These are phyloP conservation scores for Axea sp. DNA, from an alignment of 2,888 invertebrate species.

Conservation along the genomic window DNA sequence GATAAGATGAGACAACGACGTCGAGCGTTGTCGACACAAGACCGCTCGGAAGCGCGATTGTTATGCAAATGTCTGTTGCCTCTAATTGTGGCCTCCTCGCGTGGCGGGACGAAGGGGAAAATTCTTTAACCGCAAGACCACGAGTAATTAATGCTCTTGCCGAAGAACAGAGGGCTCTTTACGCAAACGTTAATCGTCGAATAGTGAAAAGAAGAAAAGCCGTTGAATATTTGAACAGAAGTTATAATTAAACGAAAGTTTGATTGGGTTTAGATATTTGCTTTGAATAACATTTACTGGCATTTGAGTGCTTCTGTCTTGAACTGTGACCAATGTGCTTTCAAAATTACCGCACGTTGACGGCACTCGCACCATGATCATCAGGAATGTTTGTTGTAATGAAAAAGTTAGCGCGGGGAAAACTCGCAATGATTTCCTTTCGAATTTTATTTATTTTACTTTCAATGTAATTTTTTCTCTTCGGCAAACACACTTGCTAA, in stretches of 20 bases:
- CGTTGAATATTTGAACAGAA: not conserved
- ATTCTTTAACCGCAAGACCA: conserved; percentile 54
- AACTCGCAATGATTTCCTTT: too few species aligned
- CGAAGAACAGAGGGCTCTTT: conserved; percentile 20
- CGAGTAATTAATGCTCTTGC: conserved; percentile 59
- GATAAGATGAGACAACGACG: conserved; percentile 56
- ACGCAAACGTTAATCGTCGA: conserved; percentile 42
- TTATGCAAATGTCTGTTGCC: conserved; percentile 59
- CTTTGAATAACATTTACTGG: too few species aligned
- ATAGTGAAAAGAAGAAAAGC: conserved; percentile 16
- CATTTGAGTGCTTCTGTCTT: too few species aligned
- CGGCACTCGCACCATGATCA: too few species aligned
- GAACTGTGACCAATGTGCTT: too few species aligned
- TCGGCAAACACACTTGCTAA: too few species aligned
- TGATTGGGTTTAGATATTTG: not conserved
- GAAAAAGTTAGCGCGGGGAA: too few species aligned
- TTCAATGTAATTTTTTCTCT: too few species aligned
- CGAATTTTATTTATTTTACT: too few species aligned
- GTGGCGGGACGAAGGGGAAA: conserved; percentile 15
- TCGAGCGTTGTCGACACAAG: conserved; percentile 51
- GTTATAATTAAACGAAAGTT: not conserved
- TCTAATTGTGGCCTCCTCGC: conserved; percentile 44
- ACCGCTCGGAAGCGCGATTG: conserved; percentile 57
- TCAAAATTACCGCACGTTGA: too few species aligned
- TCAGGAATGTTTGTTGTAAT: too few species aligned